Conservation (phyloP, 2,113 vertebrate species). For the Campylomormyrus numenius region DNA sequence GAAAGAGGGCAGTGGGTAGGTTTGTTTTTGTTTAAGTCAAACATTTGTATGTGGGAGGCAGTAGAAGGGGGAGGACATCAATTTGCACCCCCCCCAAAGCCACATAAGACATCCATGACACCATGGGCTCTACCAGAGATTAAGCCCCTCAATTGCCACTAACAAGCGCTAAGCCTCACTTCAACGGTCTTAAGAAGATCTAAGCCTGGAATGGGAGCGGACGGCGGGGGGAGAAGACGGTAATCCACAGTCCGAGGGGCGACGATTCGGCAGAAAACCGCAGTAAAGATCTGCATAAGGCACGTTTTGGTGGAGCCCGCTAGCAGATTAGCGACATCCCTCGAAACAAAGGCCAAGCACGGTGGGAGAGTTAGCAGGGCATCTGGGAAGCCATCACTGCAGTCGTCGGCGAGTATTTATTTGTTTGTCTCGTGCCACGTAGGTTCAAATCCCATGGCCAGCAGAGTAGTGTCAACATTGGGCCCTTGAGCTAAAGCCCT, state of each 20-base stretch:
- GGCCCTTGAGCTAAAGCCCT: background rate
- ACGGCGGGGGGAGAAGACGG: background rate
- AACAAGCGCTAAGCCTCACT: constrained; percentile 31
- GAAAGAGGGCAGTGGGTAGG: background rate
- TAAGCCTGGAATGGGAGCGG: constrained; percentile 24
- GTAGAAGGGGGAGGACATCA: background rate
- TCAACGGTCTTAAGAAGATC: constrained; percentile 23
- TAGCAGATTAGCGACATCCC: background rate
- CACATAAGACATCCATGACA: background rate
- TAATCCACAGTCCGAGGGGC: background rate
- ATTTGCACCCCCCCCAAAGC: background rate
- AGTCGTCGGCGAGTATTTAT: background rate
- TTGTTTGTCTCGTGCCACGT: background rate
- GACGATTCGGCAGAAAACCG: background rate
- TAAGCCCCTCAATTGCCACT: constrained; percentile 1
- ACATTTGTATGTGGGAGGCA: background rate
- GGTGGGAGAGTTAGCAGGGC: background rate
- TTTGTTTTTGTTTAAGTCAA: background rate
- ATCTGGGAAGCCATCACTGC: background rate
- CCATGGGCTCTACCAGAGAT: background rate
- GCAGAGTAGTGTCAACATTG: background rate
- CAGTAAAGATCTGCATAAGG: background rate
- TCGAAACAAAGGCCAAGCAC: background rate
- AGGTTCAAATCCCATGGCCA: background rate
- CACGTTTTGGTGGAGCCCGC: background rate